phyloP scores from a whole-genome alignment of 53 echinoderm and acorn worm species.

The Antedon mediterranea region DNA sequence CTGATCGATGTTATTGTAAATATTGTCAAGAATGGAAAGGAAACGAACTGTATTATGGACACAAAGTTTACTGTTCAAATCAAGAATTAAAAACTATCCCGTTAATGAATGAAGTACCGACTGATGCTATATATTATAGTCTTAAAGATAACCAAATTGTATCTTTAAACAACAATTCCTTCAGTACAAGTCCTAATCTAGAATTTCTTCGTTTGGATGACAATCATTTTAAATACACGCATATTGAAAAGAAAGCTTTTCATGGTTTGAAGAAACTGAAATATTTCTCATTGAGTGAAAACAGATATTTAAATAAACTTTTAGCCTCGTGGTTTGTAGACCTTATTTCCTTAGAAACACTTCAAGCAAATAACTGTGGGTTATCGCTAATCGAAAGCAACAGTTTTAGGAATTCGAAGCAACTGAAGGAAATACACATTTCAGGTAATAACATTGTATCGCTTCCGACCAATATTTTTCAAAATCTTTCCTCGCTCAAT shows the following conservation, averaged over 20 bases:
- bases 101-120: neutral
- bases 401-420: neutral
- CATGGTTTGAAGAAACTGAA: neutral
- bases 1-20: neutral
- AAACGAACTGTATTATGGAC: neutral
- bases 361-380: neutral
- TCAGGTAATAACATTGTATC: neutral
- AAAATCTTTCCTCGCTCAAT: neutral
- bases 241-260: neutral
- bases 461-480: neutral
- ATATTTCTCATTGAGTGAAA: neutral
- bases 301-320: neutral
- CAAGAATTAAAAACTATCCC: neutral
- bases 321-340: neutral
- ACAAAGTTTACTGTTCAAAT: neutral
- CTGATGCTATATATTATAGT: neutral
- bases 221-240: neutral
- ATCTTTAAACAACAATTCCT: neutral
- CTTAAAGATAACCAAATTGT: neutral
- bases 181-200: neutral
- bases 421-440: neutral
- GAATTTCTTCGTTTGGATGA: neutral
- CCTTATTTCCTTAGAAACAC: neutral
- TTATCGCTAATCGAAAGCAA: neutral
- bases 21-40: neutral